Evolutionary conservation across 2,113 vertebrate genomes (phyloP), one percentile per base, ranked within the genome.

Genomic region (Osmerus eperlanus): DNA sequence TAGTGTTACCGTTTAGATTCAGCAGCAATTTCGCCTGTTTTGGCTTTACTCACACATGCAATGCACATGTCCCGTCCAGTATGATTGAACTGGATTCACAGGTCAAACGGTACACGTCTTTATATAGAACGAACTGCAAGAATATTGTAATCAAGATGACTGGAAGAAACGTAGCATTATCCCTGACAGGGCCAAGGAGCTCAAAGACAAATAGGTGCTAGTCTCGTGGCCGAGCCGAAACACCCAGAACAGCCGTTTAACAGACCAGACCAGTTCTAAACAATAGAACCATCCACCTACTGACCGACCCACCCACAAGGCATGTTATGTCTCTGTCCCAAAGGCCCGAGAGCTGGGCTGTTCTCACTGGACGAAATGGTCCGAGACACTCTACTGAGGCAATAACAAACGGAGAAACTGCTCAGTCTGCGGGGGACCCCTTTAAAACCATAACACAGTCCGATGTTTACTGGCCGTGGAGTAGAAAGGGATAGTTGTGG

Each of bases 261-360:
- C 64, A 19, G 3, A 18, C 41, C 41, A 61, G 75, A 86, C 73
- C 51, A 76, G 65, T 78, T 73, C 67, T 76, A 89, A 90, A 89
- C 85, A 89, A 83, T 74, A 71, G 41, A 4, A 18, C 75, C 52
- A 65, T 67, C 62, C 32, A 56, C 28, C 66, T 72, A 69, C 69
- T 55, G n/a, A 76, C 72, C n/a, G 8, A 56, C 36, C 58, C 18
- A 60, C 54, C 77, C 72, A 56, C 76, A 78, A 75, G 58, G 83
- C 87, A 79, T 83, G 88, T 89, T 92, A 86, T 89, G 86, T 90
- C 88, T 92, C 71, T 18, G 68, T 81, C 76, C 78, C 70, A 68
- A 67, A 74, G 78, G 74, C 15, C 25, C 0, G 29, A 36, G 62
- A 3, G 23, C 76, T 77, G 78, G 68, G 74, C 70, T 72, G 73